A percentile compares a stretch with the other conserved stretches of the same genome.
phyloP scores from a whole-genome alignment of 2,113 vertebrate species.

The Lepidothrix coronata region DNA sequence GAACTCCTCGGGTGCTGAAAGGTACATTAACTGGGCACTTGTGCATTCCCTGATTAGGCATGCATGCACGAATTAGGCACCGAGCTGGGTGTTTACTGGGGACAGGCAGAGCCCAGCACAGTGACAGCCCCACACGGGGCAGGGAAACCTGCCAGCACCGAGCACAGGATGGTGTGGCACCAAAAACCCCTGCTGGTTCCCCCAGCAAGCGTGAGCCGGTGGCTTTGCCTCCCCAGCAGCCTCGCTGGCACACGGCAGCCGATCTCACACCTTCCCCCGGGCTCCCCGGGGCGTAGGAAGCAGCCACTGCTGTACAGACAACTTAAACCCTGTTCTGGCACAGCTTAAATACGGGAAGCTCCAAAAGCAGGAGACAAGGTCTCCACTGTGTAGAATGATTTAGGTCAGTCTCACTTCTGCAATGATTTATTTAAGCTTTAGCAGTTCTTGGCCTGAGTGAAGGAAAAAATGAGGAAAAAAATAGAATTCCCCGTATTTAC shows the following conservation, averaged over 20 bases:
- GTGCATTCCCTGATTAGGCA: background rate
- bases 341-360: background rate
- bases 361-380: conserved; percentile 44
- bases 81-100: background rate
- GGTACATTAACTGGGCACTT: background rate
- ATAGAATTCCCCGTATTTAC: conserved; percentile 15
- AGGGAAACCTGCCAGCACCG: background rate
- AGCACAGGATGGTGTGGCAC: background rate
- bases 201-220: background rate
- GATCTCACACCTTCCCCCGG: conserved; percentile 48
- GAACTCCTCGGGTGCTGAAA: background rate
- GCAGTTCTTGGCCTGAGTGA: background rate
- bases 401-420: conserved; percentile 45
- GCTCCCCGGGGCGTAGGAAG: conserved; percentile 18
- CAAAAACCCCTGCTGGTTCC: background rate
- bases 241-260: background rate
- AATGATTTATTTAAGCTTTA: conserved; percentile 35
- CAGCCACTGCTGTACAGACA: background rate
- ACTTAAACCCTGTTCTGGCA: conserved; percentile 21
- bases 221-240: conserved; percentile 2
- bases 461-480: background rate
- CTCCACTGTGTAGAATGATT: conserved; percentile 7
- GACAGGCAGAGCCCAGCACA: background rate
- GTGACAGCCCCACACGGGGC: background rate
- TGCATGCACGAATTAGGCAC: background rate